Base-by-base conservation (phyloP, 2,888 invertebrate genomes). In the Tetragonula carbonaria region DNA sequence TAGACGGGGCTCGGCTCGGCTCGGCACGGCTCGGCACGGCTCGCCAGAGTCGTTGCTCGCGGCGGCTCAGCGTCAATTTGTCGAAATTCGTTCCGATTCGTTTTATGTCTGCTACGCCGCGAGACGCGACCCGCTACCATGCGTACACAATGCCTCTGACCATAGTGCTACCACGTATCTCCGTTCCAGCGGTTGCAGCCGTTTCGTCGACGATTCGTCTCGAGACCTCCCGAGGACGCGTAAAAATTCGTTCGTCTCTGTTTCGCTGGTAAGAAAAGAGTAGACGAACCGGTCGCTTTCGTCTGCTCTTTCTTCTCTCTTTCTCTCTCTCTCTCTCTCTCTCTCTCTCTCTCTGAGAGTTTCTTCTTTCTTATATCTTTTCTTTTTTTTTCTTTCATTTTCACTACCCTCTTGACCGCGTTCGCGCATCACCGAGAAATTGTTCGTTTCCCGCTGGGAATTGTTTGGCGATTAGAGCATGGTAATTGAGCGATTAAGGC, bases 1-100 rank as follows among this genome's bases (percentile, higher is more conserved):
- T 87, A 28, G 28, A 28, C 76, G 88, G 86, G 45, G 8, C 45
- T 45, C 45, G 45, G 1, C 77, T 87, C 83, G 78, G 85, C 67
- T 72, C 75, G 78, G 2, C 77, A 86, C 83, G 78, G 85, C 67
- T 72, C 75, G 78, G 80, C 71, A 86, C 82, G 75, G 85, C 71
- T 84, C 81, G 82, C 45, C 84, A 85, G 84, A 88, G 87, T 89
- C 89, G 87, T 86, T 91, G 90, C 84, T 90, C 88, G 87, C 90
- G 89, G 90, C 91, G 90, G 92, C 93, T 18, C 62, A 84, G 91
- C 93, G 94, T 94, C 94, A 94, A 94, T 94, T 94, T 94, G 94
- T 94, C 94, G 94, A 93, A 94, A 94, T 94, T 94, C 94, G 94
- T 94, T 94, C 94, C 94, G 94, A 94, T 94, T 94, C 94, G 94